Evolutionary conservation across 1,140 invertebrate species (phyloP).

Genomic region (Dendrolimus kikuchii): DNA sequence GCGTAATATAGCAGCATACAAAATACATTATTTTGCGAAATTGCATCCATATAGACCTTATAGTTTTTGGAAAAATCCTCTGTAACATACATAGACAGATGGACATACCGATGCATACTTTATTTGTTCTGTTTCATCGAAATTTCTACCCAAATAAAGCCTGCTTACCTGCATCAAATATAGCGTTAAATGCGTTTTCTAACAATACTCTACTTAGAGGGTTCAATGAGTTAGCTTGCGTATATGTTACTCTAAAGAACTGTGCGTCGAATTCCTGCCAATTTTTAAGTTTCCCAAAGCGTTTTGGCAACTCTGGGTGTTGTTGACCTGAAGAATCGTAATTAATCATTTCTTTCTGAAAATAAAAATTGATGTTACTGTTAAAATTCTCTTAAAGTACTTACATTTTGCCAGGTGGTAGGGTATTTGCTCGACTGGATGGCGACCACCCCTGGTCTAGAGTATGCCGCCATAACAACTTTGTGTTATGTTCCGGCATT

Average conservation of each 20-base stretch:
- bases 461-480: too few species aligned
- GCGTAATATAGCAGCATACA: too few species aligned
- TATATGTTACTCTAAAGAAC: constrained; percentile 20
- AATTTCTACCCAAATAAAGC: background rate
- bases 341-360: too few species aligned
- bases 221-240: constrained; percentile 9
- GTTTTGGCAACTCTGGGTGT: constrained; percentile 11
- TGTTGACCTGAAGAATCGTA: background rate
- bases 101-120: constrained; percentile 9
- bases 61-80: too few species aligned
- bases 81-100: constrained; percentile 1
- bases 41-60: too few species aligned
- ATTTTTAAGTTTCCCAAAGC: constrained; percentile 8
- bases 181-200: constrained; percentile 18
- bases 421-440: too few species aligned
- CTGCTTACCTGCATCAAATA: constrained; percentile 21
- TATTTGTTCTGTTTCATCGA: constrained; percentile 5
- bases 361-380: too few species aligned
- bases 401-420: too few species aligned
- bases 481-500: too few species aligned
- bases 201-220: constrained; percentile 16
- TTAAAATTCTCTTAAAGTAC: too few species aligned
- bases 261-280: constrained; percentile 17
- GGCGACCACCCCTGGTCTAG: too few species aligned
- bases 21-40: too few species aligned